Conservation (phyloP, 2,797 vertebrate genomes). For the Schizothorax lantsangensis region DNA sequence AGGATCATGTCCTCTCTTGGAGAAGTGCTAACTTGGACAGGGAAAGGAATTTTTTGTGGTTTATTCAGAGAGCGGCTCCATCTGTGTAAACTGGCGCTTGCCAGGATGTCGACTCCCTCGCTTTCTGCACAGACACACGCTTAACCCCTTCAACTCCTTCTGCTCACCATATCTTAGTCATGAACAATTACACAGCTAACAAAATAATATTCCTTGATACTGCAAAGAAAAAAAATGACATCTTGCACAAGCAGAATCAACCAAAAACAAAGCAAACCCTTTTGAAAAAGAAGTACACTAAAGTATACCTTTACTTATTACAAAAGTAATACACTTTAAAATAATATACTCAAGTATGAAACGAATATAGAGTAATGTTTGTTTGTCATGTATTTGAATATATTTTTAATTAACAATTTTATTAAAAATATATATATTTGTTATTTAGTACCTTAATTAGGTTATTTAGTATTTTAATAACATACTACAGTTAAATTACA, state of each 20-base stretch:
- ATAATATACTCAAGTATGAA: neutral
- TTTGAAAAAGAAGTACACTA: neutral
- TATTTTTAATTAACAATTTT: neutral
- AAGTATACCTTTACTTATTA: neutral
- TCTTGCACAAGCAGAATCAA: neutral
- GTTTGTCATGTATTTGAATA: neutral
- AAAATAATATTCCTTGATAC: neutral
- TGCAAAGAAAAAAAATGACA: neutral
- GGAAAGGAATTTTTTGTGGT: conserved; percentile 97
- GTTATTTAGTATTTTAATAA: no score
- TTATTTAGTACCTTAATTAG: neutral
- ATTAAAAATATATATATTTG: no score
- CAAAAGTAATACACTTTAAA: neutral
- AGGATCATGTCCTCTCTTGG: conserved; percentile 84
- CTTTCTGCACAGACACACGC: conserved; percentile 72
- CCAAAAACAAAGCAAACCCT: neutral
- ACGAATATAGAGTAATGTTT: no score
- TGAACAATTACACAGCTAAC: conserved; percentile 66
- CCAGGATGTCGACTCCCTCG: conserved; percentile 84
- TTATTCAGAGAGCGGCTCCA: conserved; percentile 94
- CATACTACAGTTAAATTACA: neutral
- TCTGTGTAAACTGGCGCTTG: conserved; percentile 96
- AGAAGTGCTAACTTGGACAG: conserved; percentile 98
- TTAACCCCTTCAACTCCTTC: conserved; percentile 78
- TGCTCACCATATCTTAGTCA: conserved; percentile 20